Evolutionary conservation across 2,113 vertebrate species (phyloP), one percentile per base, ranked within the genome.

Genomic region (Phylloscopus whistleri): DNA sequence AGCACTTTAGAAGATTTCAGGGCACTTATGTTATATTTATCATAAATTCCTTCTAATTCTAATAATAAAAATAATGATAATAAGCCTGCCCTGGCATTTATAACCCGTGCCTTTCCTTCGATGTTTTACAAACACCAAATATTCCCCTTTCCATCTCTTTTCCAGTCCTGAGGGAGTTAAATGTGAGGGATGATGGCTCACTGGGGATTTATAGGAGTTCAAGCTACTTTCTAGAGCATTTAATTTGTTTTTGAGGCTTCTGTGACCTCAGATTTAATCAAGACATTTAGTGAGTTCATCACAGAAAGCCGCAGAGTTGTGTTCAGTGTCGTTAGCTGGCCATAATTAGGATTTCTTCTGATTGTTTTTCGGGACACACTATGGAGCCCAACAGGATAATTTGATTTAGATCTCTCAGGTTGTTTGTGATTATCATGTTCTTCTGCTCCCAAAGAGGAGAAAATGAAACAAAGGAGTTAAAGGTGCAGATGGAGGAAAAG

Each of bases 211-310:
- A 37, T 53, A 51, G 68, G 43, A 68, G 77, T 91, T 72, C 74
- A 77, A 82, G 37, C 10, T 76, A 73, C 81, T 92, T 87, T 75
- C 68, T 83, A 62, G 72, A 95, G 53, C 20, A 83, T 93, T 93
- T 94, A 95, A 94, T 95, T 95, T 96, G 53, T 43, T 96, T 96
- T 70, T 82, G 89, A 91, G 92, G 66, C n/a, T 92, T 70, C 59
- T 80, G 58, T 87, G 88, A 93, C 94, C 69, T 96, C 53, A 87
- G 59, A 80, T 91, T 90, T 94, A 95, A 96, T 95, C 90, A 76
- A 28, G 62, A 80, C 92, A 64, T 77, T 97, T 93, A 95, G 76
- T 72, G 87, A 94, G 81, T 70, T 92, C 84, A 89, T 95, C 67
- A 27, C 41, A 74, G 59, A 90, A 83, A 78, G 70, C 55, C 24